Conservation (phyloP, 1,140 invertebrate species). For the Diploscapter pachys region DNA sequence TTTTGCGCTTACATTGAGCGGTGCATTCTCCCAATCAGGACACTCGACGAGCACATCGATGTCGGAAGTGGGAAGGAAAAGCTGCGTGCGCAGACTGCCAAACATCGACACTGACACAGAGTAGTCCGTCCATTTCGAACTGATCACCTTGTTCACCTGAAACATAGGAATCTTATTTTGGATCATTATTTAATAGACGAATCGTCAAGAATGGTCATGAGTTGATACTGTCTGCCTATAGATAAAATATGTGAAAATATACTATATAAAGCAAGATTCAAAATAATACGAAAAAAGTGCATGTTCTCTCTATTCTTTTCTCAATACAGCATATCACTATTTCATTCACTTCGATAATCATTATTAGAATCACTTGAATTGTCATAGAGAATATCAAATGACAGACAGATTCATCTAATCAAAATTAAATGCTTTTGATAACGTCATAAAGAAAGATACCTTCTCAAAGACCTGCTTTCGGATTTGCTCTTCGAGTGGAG, state of each 20-base stretch:
- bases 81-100: slow-evolving; percentile 25
- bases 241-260: no score
- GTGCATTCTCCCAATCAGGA: slow-evolving; percentile 17
- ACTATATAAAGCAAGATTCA: no score
- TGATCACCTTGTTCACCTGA: slow-evolving; percentile 14
- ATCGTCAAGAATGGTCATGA: neutral
- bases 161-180: neutral
- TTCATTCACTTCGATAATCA: no score
- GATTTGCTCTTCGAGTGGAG: slow-evolving; percentile 33
- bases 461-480: slow-evolving; percentile 22
- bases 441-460: neutral
- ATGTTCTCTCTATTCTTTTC: no score
- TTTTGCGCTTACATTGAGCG: slow-evolving; percentile 1
- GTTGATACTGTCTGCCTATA: neutral
- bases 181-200: neutral
- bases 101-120: slow-evolving; percentile 27
- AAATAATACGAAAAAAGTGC: neutral
- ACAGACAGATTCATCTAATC: no score
- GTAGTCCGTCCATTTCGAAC: slow-evolving; percentile 11
- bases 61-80: slow-evolving; percentile 32
- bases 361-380: no score
- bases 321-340: no score
- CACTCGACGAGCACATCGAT: slow-evolving; percentile 37
- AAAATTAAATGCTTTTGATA: no score
- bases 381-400: no score